Percentiles rank a stretch among this genome's conserved stretches.
Evolutionary conservation across 2,888 invertebrate genomes (phyloP).

Genomic region (Agrochola circellaris): DNA sequence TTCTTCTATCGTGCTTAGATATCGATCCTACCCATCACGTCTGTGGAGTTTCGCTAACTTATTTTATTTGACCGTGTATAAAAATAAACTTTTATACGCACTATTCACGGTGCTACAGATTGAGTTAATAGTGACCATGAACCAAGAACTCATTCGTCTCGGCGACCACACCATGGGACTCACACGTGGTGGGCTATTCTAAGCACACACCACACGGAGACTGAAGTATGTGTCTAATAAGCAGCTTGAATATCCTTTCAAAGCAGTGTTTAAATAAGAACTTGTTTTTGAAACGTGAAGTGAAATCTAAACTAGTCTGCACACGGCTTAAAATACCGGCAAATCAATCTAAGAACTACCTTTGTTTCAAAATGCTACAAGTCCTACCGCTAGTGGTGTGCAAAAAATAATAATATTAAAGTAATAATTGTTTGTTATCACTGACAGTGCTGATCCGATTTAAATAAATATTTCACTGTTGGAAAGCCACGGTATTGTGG

Average conservation of each 20-base stretch:
- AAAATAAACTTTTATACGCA: background rate
- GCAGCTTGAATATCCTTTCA: background rate
- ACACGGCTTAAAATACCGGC: too few relatives aligned
- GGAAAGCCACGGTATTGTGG: background rate
- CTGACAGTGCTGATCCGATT: background rate
- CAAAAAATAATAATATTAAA: background rate
- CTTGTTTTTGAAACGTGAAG: too few relatives aligned
- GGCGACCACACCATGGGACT: background rate
- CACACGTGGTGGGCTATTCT: constrained; percentile 22
- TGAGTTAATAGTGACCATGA: constrained; percentile 18
- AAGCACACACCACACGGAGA: background rate
- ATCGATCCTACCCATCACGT: too few relatives aligned
- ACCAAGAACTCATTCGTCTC: background rate
- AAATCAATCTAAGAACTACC: too few relatives aligned
- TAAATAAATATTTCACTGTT: background rate
- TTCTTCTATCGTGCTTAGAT: too few relatives aligned
- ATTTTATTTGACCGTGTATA: too few relatives aligned
- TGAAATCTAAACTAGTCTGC: too few relatives aligned
- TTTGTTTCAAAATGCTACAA: too few relatives aligned
- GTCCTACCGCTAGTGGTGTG: too few relatives aligned
- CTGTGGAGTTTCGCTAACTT: too few relatives aligned
- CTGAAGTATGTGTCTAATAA: too few relatives aligned
- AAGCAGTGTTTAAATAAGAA: too few relatives aligned
- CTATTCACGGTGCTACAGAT: background rate
- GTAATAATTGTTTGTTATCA: background rate